Base-by-base conservation (phyloP, 2,888 invertebrate species). In the Terebella lapidaria region DNA sequence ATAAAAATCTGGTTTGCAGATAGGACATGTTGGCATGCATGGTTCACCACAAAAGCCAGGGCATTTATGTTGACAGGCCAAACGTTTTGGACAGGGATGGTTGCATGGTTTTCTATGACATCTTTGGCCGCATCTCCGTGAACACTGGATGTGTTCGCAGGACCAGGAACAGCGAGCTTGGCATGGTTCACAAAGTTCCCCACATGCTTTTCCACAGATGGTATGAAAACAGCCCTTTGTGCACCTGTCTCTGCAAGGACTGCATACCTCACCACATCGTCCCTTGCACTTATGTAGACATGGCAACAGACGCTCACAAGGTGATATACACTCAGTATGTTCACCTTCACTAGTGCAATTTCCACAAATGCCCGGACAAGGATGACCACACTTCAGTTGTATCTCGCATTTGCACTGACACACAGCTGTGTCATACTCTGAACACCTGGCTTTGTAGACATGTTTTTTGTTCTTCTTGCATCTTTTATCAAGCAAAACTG, bases 1-100 rank as follows among this genome's bases (percentile, higher is more conserved):
- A 49, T 49, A 49, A 49, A 49, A 20, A n/a, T 10, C 18, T n/a
- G 5, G 5, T n/a, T 22, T 10, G 24, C 49, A 49, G 5, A 22
- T 49, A n/a, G 15, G 15, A 49, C 49, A 49, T 20, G 24, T 35
- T 35, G 42, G 10, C 5, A 24, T 5, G 28, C 53, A 53, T 15
- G 53, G 53, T 22, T 53, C 53, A 5, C 53, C 53, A 28, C 53
- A 53, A 10, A 27, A 25, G 5, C 53, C 26, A 28, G 26, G 53
- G 22, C 53, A 53, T 27, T 5, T 5, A 53, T 53, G 53, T 18
- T 28, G 27, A 28, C 53, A 53, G 25, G 27, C 15, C 10, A 53
- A 22, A 18, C 5, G 26, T 28, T 15, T 5, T 27, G 5, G 5
- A 28, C 53, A 53, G 5, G 26, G 15, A 4, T 15, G 53, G 10